Conservation (phyloP, 2,113 vertebrate species). For the Furnarius figulus region DNA sequence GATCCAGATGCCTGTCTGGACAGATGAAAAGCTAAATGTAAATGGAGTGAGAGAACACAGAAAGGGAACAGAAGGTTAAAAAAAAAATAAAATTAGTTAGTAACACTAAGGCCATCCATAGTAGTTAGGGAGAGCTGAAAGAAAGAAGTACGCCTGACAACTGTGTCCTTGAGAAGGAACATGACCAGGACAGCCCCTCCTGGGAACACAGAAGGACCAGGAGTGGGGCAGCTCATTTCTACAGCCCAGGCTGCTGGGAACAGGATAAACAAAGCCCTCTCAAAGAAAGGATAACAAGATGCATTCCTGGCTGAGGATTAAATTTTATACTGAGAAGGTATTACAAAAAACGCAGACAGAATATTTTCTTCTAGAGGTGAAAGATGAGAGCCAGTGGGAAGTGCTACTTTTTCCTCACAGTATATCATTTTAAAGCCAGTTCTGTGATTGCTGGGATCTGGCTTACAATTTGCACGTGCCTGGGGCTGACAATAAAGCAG, state of each 20-base stretch:
- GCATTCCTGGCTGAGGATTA: background rate
- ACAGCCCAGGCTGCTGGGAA: background rate
- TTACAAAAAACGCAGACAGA: background rate
- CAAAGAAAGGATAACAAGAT: background rate
- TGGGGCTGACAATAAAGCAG: background rate
- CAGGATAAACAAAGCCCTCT: background rate
- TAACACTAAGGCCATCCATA: background rate
- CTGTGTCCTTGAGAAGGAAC: background rate
- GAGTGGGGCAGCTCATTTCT: background rate
- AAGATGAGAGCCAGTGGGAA: background rate
- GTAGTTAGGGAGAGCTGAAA: background rate
- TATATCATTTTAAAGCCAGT: background rate
- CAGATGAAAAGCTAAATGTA: background rate
- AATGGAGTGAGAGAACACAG: background rate
- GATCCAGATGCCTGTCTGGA: background rate
- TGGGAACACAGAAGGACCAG: background rate
- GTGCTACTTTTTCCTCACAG: background rate
- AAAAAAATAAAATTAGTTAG: background rate
- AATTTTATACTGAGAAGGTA: background rate
- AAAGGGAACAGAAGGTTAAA: background rate
- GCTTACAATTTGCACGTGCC: background rate
- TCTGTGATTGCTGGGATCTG: background rate
- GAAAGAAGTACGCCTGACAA: background rate
- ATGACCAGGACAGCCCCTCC: background rate
- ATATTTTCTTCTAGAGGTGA: background rate